Base-by-base conservation (phyloP, 2,113 vertebrate species). In the Irena cyanogastra region DNA sequence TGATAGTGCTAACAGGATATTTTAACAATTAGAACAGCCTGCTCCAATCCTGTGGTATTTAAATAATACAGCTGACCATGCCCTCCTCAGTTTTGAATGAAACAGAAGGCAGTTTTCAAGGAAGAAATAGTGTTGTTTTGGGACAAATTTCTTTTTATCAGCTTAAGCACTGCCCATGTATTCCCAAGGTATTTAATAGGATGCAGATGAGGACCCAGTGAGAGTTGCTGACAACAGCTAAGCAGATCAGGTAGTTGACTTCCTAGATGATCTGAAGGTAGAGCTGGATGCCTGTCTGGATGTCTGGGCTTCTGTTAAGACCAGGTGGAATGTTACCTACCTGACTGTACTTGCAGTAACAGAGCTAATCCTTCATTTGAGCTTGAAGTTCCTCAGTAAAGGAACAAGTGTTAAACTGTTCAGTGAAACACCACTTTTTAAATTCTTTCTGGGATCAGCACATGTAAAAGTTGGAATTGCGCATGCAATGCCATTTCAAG, bases 141-240 rank as follows among this genome's bases (percentile, higher is more conserved):
- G 23, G 33, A 7, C 0, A 0, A 4, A 4, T 41, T 41, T 68
- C 15, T 41, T 92, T 66, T 1, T 49, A 15, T 11, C 13, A 56
- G 41, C 33, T 76, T 31, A 52, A 45, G 12, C 23, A 41, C 47
- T 64, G 70, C 52, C 59, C 47, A 31, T 2, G 0, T 66, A 4
- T 59, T 60, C 42, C 50, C 16, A n/a, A 42, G 23, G 17, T 72
- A 17, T 70, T 79, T 69, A 69, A 41, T 23, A 57, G 79, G 69
- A 49, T 61, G 64, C n/a, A 47, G 41, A 61, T 49, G 54, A 78
- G 99, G 27, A 61, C 6, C 16, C 50, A 70, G 82, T 56, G 78
- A 87, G 82, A 82, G 54, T 2, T 77, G 65, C 70, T 78, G 65
- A 8, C 66, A 70, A 50, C 39, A 27, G 44, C 68, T 64, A 56